Percentiles rank a stretch among this genome's conserved stretches.
phyloP scores from a whole-genome alignment of 2,113 vertebrate genomes.

The Probosciger aterrimus region DNA sequence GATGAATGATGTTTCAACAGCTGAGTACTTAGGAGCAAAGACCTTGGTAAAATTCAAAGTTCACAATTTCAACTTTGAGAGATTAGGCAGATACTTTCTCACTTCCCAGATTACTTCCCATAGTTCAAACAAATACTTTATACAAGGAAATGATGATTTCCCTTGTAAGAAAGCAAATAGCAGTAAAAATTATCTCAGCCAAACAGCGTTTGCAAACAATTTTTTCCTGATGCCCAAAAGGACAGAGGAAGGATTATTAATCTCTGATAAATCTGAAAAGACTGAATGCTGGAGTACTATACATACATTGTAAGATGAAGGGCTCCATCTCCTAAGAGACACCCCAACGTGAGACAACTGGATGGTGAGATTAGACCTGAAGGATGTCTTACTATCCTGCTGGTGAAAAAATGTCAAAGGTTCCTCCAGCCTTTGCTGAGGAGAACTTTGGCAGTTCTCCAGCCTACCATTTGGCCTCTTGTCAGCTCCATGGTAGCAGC shows the following conservation, averaged over 20 bases:
- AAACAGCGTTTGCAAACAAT: not conserved
- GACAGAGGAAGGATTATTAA: not conserved
- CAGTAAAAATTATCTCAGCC: not conserved
- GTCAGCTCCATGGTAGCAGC: slow-evolving; percentile 63
- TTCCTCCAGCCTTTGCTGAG: slow-evolving; percentile 45
- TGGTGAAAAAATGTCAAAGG: slow-evolving; percentile 55
- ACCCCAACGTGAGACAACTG: not conserved
- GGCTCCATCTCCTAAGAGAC: slow-evolving; percentile 31
- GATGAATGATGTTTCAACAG: not conserved
- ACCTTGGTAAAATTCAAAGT: not conserved
- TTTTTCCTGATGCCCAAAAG: not conserved
- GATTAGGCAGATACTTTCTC: not conserved
- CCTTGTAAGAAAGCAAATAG: not conserved
- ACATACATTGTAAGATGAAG: not conserved
- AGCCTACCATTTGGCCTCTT: slow-evolving; percentile 60
- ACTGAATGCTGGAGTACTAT: not conserved
- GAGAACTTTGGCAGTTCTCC: slow-evolving; percentile 62
- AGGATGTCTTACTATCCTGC: not conserved
- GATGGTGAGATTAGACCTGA: not conserved
- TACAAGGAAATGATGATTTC: not conserved
- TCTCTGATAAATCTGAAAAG: not conserved
- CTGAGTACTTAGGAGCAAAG: not conserved
- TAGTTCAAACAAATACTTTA: not conserved
- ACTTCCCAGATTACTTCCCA: not conserved
- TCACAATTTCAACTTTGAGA: not conserved